A percentile compares a stretch with the other conserved stretches of the same genome.
Conservation (phyloP, 1,140 invertebrate species). For the Trichonephila clavipes region DNA sequence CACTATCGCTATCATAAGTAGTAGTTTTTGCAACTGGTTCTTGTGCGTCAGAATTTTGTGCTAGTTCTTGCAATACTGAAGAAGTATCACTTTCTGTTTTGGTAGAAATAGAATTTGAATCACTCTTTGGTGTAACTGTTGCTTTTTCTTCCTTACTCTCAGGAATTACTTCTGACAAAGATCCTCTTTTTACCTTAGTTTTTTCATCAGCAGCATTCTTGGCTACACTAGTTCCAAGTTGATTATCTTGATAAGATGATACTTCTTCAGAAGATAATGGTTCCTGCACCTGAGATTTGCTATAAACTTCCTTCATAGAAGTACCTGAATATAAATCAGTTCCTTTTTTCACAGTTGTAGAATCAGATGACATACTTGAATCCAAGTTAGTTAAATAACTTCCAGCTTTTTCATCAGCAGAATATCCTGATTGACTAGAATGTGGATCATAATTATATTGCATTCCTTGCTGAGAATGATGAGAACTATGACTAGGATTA, state of each 20-base stretch:
- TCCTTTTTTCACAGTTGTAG: background rate
- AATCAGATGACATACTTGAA: background rate
- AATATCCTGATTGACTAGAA: background rate
- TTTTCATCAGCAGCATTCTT: constrained; percentile 10
- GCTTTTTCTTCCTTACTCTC: background rate
- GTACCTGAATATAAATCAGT: background rate
- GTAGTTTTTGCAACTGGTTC: background rate
- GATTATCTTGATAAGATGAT: background rate
- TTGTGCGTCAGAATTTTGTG: background rate
- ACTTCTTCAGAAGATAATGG: too few relatives aligned
- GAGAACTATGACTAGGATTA: background rate
- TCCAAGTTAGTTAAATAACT: background rate
- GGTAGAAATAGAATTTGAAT: background rate
- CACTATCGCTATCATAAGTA: background rate
- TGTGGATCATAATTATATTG: background rate
- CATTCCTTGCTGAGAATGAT: background rate
- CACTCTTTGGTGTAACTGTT: background rate
- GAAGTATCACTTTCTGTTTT: background rate
- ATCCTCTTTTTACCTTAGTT: background rate
- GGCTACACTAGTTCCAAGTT: background rate
- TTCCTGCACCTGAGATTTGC: background rate
- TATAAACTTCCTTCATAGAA: background rate
- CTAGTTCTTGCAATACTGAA: background rate
- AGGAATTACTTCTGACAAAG: background rate
- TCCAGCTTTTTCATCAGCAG: background rate